phyloP scores from a whole-genome alignment of 2,888 invertebrate species.

The Eucera pruinosa region DNA sequence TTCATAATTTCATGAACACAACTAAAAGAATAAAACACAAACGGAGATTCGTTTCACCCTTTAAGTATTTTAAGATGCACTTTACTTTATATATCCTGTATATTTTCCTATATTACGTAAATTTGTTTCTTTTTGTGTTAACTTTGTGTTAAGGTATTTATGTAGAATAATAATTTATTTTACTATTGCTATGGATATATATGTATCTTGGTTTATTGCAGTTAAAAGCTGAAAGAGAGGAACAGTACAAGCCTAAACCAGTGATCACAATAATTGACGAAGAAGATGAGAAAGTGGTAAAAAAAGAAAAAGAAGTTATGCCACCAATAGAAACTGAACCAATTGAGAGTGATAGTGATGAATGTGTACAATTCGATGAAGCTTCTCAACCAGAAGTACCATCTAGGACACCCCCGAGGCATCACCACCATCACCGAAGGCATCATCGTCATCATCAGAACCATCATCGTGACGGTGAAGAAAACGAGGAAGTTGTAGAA shows the following conservation, averaged over 20 bases:
- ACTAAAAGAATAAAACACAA: too few species aligned
- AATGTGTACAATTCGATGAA: slow-evolving; percentile 82
- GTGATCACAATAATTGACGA: slow-evolving; percentile 87
- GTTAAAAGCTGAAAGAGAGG: slow-evolving; percentile 91
- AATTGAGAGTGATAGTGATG: slow-evolving; percentile 88
- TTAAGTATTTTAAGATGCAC: too few species aligned
- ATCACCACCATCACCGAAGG: slow-evolving; percentile 82
- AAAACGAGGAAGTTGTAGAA: slow-evolving; percentile 75
- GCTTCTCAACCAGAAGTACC: slow-evolving; percentile 77
- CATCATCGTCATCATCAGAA: slow-evolving; percentile 83
- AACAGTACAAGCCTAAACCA: slow-evolving; percentile 93
- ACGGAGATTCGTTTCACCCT: too few species aligned
- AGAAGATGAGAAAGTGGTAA: slow-evolving; percentile 82
- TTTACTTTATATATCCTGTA: too few species aligned
- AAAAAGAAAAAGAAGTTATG: slow-evolving; percentile 84
- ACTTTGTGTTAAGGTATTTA: too few species aligned
- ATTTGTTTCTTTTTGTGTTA: too few species aligned
- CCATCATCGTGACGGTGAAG: slow-evolving; percentile 81
- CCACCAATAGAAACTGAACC: slow-evolving; percentile 90
- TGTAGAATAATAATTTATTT: not conserved
- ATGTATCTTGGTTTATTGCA: slow-evolving; percentile 72
- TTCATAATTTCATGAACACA: too few species aligned
- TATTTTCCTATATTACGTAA: too few species aligned
- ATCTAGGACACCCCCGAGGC: slow-evolving; percentile 80
- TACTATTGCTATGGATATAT: not conserved